Percentiles rank a stretch among this genome's conserved stretches.
phyloP scores from a whole-genome alignment of 92 coral and sea anemone species.

The Paramuricea clavata region DNA sequence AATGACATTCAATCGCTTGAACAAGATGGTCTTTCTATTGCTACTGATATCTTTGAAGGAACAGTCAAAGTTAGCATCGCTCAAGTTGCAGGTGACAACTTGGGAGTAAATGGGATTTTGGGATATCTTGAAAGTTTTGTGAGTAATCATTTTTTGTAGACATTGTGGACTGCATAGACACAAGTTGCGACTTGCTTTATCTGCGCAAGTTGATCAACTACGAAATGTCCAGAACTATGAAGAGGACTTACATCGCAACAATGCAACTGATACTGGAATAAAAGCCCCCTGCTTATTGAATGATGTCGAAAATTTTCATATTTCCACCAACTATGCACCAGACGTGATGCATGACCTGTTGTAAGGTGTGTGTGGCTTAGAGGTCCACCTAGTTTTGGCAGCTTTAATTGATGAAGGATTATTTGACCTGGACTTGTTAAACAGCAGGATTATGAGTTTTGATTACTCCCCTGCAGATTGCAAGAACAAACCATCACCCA shows the following conservation, averaged over 20 bases:
- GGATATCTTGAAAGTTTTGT: background rate
- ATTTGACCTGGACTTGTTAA: background rate
- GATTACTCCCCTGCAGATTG: slow-evolving; percentile 9
- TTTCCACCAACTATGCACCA: background rate
- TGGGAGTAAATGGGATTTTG: background rate
- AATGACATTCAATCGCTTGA: background rate
- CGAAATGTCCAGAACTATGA: background rate
- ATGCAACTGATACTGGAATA: background rate
- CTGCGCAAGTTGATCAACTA: background rate
- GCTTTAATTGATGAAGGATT: background rate
- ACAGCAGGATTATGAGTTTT: slow-evolving; percentile 17
- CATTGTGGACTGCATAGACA: background rate
- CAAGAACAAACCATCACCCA: slow-evolving; percentile 24
- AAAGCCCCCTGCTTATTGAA: background rate
- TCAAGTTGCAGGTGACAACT: background rate
- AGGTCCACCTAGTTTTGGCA: slow-evolving; percentile 14
- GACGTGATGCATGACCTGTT: slow-evolving; percentile 22
- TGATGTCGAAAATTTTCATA: background rate
- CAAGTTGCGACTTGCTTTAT: too few species aligned
- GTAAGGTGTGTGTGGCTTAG: slow-evolving; percentile 21
- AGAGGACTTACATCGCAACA: background rate
- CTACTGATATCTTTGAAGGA: background rate
- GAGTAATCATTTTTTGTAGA: background rate
- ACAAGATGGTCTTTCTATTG: background rate
- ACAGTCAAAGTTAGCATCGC: background rate